These are phyloP conservation scores for Lynx canadensis DNA, from an alignment of 2,113 vertebrate genomes.

Conservation along the genomic window DNA sequence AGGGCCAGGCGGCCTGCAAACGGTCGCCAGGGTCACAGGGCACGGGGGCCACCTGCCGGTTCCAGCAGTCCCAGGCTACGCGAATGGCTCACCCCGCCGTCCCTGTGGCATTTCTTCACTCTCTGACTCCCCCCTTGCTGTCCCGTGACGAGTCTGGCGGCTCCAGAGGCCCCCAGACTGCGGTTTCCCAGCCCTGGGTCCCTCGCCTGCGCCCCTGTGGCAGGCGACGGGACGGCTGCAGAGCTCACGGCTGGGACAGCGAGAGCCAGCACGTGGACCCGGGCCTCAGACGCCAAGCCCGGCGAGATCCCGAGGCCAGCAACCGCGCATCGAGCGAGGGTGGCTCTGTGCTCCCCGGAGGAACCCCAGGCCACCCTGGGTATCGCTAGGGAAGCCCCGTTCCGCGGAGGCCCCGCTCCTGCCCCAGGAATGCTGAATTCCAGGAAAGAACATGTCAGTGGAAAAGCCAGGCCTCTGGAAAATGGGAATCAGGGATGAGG, in stretches of 20 bases:
- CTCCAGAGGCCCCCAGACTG: neutral
- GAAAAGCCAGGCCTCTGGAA: conserved; percentile 43
- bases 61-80: neutral
- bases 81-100: neutral
- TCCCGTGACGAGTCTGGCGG: rapidly evolving
- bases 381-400: neutral
- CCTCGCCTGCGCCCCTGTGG: rapidly evolving
- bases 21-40: neutral
- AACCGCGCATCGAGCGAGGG: rapidly evolving
- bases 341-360: rapidly evolving
- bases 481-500: neutral
- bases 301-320: rapidly evolving
- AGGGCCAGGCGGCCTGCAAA: too few species aligned
- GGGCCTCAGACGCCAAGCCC: neutral
- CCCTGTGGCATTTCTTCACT: neutral
- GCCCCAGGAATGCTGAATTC: neutral
- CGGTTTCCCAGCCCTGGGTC: neutral
- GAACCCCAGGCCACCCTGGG: rapidly evolving
- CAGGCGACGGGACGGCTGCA: neutral
- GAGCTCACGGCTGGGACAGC: neutral
- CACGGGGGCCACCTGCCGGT: rapidly evolving
- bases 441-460: conserved; percentile 23
- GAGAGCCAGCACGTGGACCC: rapidly evolving
- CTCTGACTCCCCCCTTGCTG: neutral
- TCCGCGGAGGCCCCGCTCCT: neutral